Conservation (phyloP, 2,113 vertebrate species). For the Chlamydotis undulata region DNA sequence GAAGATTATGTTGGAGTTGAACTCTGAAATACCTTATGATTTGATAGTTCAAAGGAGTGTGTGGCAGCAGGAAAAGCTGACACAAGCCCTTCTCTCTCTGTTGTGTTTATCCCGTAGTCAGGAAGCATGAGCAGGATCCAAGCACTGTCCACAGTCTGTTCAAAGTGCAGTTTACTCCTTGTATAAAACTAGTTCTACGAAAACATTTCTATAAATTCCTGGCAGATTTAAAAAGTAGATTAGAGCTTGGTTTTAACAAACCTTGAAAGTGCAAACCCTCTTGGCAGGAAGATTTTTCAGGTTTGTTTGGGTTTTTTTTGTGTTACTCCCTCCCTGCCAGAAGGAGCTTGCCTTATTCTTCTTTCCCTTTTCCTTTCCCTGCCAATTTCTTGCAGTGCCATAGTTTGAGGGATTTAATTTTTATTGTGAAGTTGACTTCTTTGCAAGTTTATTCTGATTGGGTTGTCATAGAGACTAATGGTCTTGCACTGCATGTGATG, state of each 20-base stretch:
- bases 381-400: not conserved
- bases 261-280: not conserved
- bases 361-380: not conserved
- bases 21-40: not conserved
- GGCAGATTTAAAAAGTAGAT: not conserved
- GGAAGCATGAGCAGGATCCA: not conserved
- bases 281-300: not conserved
- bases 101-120: not conserved
- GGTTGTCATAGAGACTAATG: conserved; percentile 74
- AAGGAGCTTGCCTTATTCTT: not conserved
- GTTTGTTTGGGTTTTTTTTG: not conserved
- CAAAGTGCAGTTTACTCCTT: not conserved
- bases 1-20: not conserved
- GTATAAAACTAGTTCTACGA: not conserved
- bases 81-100: not conserved
- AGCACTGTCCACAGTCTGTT: not conserved
- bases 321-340: not conserved
- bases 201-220: not conserved
- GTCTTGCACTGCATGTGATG: not conserved
- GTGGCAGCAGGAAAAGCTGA: not conserved
- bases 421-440: conserved; percentile 52
- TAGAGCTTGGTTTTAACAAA: not conserved
- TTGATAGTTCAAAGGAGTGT: not conserved
- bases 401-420: conserved; percentile 51
- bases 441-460: conserved; percentile 46